These are phyloP conservation scores for Onychomys arenicola DNA, from an alignment of 2,797 vertebrate genomes.

Conservation along the genomic window DNA sequence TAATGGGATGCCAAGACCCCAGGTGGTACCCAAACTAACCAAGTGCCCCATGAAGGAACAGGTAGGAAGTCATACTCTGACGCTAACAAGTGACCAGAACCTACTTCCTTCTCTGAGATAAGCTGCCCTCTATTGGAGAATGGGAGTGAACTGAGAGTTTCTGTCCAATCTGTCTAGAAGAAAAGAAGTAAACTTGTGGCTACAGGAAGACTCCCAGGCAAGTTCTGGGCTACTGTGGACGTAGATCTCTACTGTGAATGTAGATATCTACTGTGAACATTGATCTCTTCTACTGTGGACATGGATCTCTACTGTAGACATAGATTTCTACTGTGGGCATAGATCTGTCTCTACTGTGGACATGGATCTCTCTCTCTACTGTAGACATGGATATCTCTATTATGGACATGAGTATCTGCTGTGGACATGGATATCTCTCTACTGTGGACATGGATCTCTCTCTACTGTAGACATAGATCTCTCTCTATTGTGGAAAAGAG, in stretches of 20 bases:
- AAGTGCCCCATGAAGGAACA: neutral
- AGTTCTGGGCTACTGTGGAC: accelerated
- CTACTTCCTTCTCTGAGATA: neutral
- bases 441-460: too few species aligned
- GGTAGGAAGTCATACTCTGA: neutral
- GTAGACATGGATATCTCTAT: too few species aligned
- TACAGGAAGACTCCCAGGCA: accelerated
- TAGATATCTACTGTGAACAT: too few species aligned
- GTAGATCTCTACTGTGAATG: neutral
- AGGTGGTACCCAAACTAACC: neutral
- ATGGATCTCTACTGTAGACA: neutral
- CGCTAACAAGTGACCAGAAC: too few species aligned
- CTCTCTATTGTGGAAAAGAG: too few species aligned
- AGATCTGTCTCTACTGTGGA: too few species aligned
- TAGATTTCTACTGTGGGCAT: too few species aligned
- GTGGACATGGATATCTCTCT: too few species aligned
- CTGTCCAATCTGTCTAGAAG: neutral
- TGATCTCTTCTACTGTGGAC: neutral
- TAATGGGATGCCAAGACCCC: neutral
- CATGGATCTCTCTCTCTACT: too few species aligned
- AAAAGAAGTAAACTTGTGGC: neutral
- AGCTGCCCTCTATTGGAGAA: too few species aligned
- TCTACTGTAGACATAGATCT: too few species aligned
- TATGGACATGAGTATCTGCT: too few species aligned
- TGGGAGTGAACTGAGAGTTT: accelerated